These are phyloP conservation scores for Solenopsis fugax DNA, from an alignment of 1,140 invertebrate genomes.

Conservation along the genomic window DNA sequence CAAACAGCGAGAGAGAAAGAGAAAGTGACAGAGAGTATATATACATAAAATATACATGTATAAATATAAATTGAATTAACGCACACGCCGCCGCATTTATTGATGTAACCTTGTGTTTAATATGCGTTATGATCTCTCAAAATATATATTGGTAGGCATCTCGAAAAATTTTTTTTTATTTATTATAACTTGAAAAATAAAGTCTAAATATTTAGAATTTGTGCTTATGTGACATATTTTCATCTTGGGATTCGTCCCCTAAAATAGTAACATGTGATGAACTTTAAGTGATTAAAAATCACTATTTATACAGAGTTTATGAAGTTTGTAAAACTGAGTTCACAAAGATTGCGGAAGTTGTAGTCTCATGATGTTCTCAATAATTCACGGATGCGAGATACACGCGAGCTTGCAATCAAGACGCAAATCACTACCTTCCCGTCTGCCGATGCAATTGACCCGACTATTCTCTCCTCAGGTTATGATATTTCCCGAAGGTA, in stretches of 20 bases:
- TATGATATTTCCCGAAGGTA: slow-evolving; percentile 98
- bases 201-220: background rate
- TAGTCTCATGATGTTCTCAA: background rate
- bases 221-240: background rate
- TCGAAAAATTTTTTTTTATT: background rate
- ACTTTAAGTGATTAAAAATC: background rate
- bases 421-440: slow-evolving; percentile 26
- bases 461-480: slow-evolving; percentile 88
- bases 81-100: background rate
- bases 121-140: background rate
- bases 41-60: background rate
- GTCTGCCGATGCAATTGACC: slow-evolving; percentile 21
- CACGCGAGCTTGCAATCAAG: slow-evolving; percentile 26
- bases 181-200: background rate
- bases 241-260: background rate
- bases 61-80: background rate
- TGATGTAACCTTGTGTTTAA: background rate
- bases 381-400: slow-evolving; percentile 24
- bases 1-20: background rate
- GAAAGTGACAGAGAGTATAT: background rate
- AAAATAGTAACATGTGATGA: background rate
- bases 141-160: no score
- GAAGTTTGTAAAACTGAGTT: background rate
- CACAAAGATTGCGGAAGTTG: background rate
- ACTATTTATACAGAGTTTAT: background rate